phyloP scores from a whole-genome alignment of 2,113 vertebrate genomes.

The Malurus melanocephalus region DNA sequence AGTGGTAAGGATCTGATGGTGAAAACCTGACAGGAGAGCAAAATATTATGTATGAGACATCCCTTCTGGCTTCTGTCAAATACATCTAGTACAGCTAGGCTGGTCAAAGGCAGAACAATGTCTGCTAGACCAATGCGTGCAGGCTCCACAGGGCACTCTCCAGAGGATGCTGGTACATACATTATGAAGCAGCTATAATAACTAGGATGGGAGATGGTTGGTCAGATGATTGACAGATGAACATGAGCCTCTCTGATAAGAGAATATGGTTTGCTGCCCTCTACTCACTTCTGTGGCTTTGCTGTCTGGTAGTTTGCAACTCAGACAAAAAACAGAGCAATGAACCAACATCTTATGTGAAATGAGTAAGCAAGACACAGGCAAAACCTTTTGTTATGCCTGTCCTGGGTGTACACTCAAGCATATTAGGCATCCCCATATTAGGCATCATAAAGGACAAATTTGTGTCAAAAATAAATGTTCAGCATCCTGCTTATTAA shows the following conservation, averaged over 20 bases:
- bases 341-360: neutral
- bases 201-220: neutral
- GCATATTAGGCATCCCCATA: neutral
- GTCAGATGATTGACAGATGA: neutral
- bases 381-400: neutral
- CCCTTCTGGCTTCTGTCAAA: neutral
- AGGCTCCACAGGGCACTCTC: neutral
- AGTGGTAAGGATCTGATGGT: neutral
- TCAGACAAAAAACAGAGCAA: neutral
- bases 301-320: accelerated
- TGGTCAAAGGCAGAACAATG: neutral
- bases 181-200: neutral
- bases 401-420: neutral
- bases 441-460: neutral
- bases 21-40: neutral
- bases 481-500: neutral
- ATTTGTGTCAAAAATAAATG: neutral
- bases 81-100: neutral
- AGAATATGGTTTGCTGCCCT: neutral
- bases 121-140: neutral
- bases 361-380: neutral
- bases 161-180: neutral
- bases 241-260: neutral
- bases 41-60: neutral
- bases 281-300: neutral